Evolutionary conservation across 2,113 vertebrate species (phyloP), one percentile per base, ranked within the genome.

Genomic region (Panthera tigris): DNA sequence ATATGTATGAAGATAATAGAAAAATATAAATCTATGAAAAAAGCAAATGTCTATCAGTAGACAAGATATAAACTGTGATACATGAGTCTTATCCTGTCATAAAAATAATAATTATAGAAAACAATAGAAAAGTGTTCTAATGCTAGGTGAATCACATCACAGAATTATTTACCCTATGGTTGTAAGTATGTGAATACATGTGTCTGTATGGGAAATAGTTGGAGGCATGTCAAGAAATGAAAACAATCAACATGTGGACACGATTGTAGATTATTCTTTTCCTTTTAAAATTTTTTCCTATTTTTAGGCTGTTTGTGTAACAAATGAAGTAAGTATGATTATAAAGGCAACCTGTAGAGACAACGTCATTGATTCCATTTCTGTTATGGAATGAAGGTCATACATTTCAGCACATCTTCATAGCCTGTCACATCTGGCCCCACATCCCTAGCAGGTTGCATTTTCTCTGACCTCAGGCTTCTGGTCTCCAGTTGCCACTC

Each of bases 11-110:
- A 86, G 55, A 61, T 68, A 80, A 85, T 76, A 82, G 10, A 57
- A 71, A 95, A 81, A 92, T 91, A 65, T 31, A 87, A 92, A 66
- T 71, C 29, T 79, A 74, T 69, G 57, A 71, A 21, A 66, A 92
- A 84, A 93, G 33, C 69, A 25, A 76, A 69, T 68, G 9, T 80
- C 94, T 12, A 63, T 19, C 12, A 89, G 4, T 68, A 83, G 39
- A 82, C 31, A 87, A 91, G 50, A 57, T 78, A 52, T 19, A 80
- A 65, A 81, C 13, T 71, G 33, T 82, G 27, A 31, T 12, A 55
- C 4, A 39, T 55, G 21, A 76, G 6, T 68, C 3, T 84, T 92
- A 31, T 88, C 23, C 31, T 95, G 78, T 12, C 31, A 92, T 55
- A 81, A 93, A 83, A 81, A 65, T 65, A 71, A 39, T 63, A 85